These are phyloP conservation scores for Nemotelus pantherinus DNA, from an alignment of 2,888 invertebrate species.

Conservation along the genomic window DNA sequence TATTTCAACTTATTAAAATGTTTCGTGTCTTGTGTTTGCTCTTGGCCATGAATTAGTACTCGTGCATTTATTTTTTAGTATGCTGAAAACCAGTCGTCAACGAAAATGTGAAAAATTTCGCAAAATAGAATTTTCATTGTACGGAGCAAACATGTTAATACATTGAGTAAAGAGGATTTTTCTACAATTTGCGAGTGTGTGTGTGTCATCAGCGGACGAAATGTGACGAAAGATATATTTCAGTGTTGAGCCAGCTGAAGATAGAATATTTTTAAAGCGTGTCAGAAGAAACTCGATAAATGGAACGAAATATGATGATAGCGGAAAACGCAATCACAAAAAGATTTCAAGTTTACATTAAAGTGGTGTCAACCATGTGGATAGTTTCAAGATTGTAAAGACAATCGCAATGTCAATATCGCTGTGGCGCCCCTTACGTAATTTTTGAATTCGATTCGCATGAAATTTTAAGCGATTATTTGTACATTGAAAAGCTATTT, in stretches of 20 bases:
- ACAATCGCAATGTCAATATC: too few species aligned
- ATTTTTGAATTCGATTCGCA: too few species aligned
- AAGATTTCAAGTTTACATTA: slow-evolving; percentile 2
- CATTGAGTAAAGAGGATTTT: background rate
- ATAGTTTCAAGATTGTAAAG: too few species aligned
- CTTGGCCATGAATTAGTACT: background rate
- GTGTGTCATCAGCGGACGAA: background rate
- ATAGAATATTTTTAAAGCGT: slow-evolving; percentile 4
- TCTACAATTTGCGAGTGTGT: background rate
- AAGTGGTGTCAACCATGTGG: background rate
- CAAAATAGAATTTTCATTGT: background rate
- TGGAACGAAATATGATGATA: background rate
- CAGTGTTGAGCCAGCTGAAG: background rate
- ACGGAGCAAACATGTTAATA: background rate
- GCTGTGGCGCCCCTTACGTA: too few species aligned
- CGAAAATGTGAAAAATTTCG: background rate
- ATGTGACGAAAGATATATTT: background rate
- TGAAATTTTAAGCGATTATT: too few species aligned
- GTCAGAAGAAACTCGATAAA: background rate
- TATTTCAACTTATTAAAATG: slow-evolving; percentile 34
- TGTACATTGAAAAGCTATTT: too few species aligned
- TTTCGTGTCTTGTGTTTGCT: slow-evolving; percentile 4
- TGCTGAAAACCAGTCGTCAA: slow-evolving; percentile 26
- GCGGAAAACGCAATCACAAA: background rate
- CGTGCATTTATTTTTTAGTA: background rate